Evolutionary conservation across 1,140 invertebrate species (phyloP).

Genomic region (Dendrolimus kikuchii): DNA sequence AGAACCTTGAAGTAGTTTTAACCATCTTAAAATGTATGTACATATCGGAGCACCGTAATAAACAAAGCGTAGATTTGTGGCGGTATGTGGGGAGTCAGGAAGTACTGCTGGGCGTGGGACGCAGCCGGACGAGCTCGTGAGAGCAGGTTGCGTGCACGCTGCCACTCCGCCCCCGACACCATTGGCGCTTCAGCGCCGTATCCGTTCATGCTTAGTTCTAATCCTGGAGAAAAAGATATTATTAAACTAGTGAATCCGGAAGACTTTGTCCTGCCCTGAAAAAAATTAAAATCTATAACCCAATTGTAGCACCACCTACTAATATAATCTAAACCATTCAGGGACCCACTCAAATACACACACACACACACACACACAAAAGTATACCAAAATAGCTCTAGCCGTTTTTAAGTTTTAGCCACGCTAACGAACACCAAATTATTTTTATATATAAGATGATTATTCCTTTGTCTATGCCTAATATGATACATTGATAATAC

Average conservation of each 20-base stretch:
- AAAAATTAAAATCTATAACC: too few relatives aligned
- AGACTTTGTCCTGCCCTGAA: not conserved
- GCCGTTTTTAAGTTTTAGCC: too few relatives aligned
- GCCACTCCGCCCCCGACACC: constrained; percentile 61
- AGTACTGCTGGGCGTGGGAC: constrained; percentile 44
- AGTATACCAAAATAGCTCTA: too few relatives aligned
- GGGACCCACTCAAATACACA: too few relatives aligned
- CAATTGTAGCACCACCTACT: too few relatives aligned
- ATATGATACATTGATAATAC: too few relatives aligned
- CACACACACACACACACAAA: too few relatives aligned
- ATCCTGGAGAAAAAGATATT: constrained; percentile 22
- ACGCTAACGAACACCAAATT: too few relatives aligned
- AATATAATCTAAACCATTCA: too few relatives aligned
- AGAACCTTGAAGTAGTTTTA: not conserved
- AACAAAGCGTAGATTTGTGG: constrained; percentile 50
- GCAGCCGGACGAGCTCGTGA: constrained; percentile 19
- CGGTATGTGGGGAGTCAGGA: constrained; percentile 38
- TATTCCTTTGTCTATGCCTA: too few relatives aligned
- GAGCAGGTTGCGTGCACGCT: constrained; percentile 37
- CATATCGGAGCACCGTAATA: constrained; percentile 42
- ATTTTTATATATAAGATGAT: too few relatives aligned
- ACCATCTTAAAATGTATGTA: constrained; percentile 33
- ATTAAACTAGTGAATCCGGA: not conserved
- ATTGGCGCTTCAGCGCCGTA: constrained; percentile 50
- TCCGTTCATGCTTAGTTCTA: constrained; percentile 52